Evolutionary conservation across 2,888 invertebrate genomes (phyloP).

Genomic region (Ligdia adustata): DNA sequence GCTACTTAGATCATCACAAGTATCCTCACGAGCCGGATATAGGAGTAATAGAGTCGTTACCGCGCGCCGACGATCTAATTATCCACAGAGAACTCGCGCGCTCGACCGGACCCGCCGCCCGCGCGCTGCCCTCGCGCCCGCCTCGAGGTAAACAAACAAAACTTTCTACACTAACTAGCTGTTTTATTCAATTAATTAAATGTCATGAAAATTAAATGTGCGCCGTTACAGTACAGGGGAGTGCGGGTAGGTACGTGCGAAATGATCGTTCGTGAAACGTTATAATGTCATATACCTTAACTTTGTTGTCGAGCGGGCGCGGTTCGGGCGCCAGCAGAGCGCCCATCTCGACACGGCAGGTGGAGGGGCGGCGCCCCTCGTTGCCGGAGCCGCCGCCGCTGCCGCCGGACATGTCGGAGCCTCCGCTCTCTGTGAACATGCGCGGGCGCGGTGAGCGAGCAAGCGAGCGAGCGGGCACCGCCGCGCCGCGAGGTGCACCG

Average conservation of each 20-base stretch:
- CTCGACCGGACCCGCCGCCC: no score
- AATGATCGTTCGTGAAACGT: no score
- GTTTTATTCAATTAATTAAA: no score
- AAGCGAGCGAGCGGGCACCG: slow-evolving; percentile 24
- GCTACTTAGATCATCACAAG: slow-evolving; percentile 21
- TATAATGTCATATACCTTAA: no score
- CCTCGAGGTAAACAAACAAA: no score
- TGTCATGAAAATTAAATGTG: no score
- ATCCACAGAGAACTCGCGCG: slow-evolving; percentile 2
- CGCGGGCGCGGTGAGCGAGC: slow-evolving; percentile 50
- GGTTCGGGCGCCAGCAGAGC: slow-evolving; percentile 86
- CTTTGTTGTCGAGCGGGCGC: slow-evolving; percentile 88
- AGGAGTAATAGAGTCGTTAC: slow-evolving; percentile 13
- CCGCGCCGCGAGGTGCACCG: slow-evolving; percentile 7
- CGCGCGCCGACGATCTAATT: slow-evolving; percentile 7
- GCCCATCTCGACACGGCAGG: slow-evolving; percentile 85
- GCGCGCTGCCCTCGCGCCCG: no score
- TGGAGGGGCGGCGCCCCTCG: slow-evolving; percentile 69
- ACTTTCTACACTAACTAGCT: no score
- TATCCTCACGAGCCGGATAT: slow-evolving; percentile 17
- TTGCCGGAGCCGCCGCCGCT: slow-evolving; percentile 57
- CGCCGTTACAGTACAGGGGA: no score
- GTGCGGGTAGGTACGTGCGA: slow-evolving; percentile 40
- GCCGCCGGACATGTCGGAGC: slow-evolving; percentile 72
- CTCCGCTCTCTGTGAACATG: slow-evolving; percentile 69